Evolutionary conservation across 2,888 invertebrate genomes (phyloP), one percentile per base, ranked within the genome.

Genomic region (Macaria liturata): DNA sequence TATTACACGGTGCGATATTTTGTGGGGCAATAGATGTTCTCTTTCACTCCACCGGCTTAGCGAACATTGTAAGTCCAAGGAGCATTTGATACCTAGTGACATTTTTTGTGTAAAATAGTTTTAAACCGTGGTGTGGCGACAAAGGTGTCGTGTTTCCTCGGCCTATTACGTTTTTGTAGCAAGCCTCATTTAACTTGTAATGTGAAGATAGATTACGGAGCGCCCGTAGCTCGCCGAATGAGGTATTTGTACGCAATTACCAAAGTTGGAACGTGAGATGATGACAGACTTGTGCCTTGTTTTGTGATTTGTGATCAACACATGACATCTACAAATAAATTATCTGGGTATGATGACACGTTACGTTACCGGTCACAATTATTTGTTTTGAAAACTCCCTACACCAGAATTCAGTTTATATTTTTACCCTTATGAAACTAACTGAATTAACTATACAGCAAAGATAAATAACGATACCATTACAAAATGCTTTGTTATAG

Each of bases 1-100:
- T 76, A 80, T 86, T 86, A 83, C 84, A 82, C 68, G 80, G 80
- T 81, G 82, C 81, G 76, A 83, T 84, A 81, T 84, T 84, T 84
- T 80, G 78, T 83, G 72, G 78, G 72, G 76, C 84, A 83, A 86
- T 87, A 86, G 83, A 82, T 77, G 83, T 80, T 73, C 75, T 75
- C 75, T 83, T 78, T 83, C 81, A 80, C 83, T 72, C 70, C 79
- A 81, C 55, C 71, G 80, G 72, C 68, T 83, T 76, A 71, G 77
- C 80, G 79, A 78, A 80, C 79, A 79, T 74, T 80, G 79, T 80
- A 77, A 83, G 80, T 79, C 73, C 75, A 81, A 83, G 80, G 75
- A 76, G 68, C 74, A 63, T 71, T 76, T 78, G 80, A 82, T 78
- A 78, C 76, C 75, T 65, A 70, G 76, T 83, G 88, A 87, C 88